Evolutionary conservation across 2,113 vertebrate species (phyloP), one percentile per base, ranked within the genome.

Genomic region (Garra rufa): DNA sequence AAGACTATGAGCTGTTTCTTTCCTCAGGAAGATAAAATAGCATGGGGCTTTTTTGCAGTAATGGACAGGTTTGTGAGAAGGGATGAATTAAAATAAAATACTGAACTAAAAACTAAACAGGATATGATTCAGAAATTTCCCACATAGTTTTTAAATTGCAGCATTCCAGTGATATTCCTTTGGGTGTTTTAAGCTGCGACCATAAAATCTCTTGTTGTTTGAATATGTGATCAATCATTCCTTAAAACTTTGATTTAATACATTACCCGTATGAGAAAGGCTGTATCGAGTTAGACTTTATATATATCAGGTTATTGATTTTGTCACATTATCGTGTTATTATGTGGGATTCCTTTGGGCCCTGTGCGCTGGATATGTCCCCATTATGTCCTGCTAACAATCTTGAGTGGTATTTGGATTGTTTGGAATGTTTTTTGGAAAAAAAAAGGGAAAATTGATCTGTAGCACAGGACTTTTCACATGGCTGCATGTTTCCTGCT

Each of bases 101-200:
- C 15, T 61, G 38, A 78, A 44, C 11, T 55, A 46, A 41, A 52
- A 28, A 9, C 14, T 43, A 21, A 43, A n/a, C 77, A 65, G 55
- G 59, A 63, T 30, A 46, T 28, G 77, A 80, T 80, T 21, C 34
- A 44, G 76, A 78, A 44, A 30, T 24, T 80, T 80, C 59, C 43
- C 59, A 67, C 59, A 80, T 46, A 28, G 14, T 43, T 46, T 80
- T 65, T 30, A 43, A 78, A 48, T 65, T 48, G 26, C 9, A 80
- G 17, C 43, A 21, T 80, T 80, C 77, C 43, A 80, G 15, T 65
- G 14, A 46, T 80, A 80, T 80, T 26, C 59, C 77, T 67, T 46
- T 24, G 59, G 77, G 13, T 61, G 55, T 26, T 61, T 38, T 26
- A n/a, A 61, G 34, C 55, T 1, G 13, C n/a, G 34, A 57, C 34